phyloP scores from a whole-genome alignment of 2,797 vertebrate genomes.

The Anguilla anguilla region DNA sequence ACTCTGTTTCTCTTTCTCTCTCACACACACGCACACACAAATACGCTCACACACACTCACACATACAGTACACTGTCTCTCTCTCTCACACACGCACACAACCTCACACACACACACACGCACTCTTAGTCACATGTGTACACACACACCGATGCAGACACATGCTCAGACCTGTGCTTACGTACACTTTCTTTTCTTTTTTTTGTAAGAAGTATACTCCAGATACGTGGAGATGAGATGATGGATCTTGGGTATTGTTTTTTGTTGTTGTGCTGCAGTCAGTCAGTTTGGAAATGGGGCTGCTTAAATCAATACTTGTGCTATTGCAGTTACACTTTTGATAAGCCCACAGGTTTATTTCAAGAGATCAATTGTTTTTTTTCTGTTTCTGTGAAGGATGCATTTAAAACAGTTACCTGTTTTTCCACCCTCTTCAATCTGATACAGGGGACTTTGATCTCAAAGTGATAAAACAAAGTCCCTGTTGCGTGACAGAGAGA shows the following conservation, averaged over 20 bases:
- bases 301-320: conserved; percentile 4
- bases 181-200: neutral
- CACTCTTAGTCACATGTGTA: neutral
- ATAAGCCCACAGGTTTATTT: conserved; percentile 36
- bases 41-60: neutral
- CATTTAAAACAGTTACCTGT: conserved; percentile 2
- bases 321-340: conserved; percentile 28
- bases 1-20: neutral
- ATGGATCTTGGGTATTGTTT: neutral
- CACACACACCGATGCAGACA: too few relatives aligned
- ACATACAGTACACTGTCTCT: neutral
- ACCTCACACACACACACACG: neutral
- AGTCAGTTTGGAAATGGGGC: neutral
- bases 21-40: neutral
- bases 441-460: neutral
- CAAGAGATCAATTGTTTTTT: conserved; percentile 26
- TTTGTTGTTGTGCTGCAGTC: neutral
- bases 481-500: neutral
- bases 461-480: neutral
- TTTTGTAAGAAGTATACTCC: neutral
- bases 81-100: neutral
- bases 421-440: neutral
- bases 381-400: neutral
- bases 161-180: neutral
- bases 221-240: neutral